These are phyloP conservation scores for Melinaea marsaeus DNA, from an alignment of 2,888 invertebrate species.

Conservation along the genomic window DNA sequence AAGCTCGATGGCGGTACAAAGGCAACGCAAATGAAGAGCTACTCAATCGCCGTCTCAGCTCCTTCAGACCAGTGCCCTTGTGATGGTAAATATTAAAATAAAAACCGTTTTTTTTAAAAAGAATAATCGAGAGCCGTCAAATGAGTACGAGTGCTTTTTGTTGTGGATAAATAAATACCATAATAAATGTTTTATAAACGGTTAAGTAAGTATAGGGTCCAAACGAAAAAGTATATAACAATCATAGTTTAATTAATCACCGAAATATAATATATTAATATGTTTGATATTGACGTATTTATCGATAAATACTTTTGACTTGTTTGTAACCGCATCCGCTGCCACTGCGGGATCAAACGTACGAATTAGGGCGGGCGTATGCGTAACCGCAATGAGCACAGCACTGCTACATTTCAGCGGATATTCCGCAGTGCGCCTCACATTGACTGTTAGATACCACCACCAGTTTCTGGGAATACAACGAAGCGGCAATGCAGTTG, in stretches of 20 bases:
- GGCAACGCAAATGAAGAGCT: conserved; percentile 6
- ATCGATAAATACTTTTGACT: conserved; percentile 16
- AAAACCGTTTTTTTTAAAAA: not conserved
- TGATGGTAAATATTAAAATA: conserved; percentile 7
- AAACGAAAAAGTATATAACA: not conserved
- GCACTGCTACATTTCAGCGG: conserved; percentile 43
- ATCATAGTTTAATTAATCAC: not conserved
- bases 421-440: conserved; percentile 46
- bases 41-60: conserved; percentile 8
- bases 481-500: conserved; percentile 27
- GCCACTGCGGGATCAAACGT: conserved; percentile 26
- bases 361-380: conserved; percentile 29
- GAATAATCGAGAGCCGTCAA: not conserved
- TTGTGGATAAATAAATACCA: not conserved
- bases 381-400: conserved; percentile 27
- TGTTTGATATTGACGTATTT: conserved; percentile 9
- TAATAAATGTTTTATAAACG: too few relatives aligned
- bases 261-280: conserved; percentile 10
- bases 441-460: conserved; percentile 37
- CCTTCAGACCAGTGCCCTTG: conserved; percentile 1
- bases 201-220: too few relatives aligned
- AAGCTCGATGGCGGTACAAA: conserved; percentile 7
- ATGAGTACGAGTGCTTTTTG: not conserved
- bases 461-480: conserved; percentile 19
- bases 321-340: conserved; percentile 24